Percentiles rank a stretch among this genome's conserved stretches.
Conservation (phyloP, 2,888 invertebrate genomes). For the Molorchus minor region DNA sequence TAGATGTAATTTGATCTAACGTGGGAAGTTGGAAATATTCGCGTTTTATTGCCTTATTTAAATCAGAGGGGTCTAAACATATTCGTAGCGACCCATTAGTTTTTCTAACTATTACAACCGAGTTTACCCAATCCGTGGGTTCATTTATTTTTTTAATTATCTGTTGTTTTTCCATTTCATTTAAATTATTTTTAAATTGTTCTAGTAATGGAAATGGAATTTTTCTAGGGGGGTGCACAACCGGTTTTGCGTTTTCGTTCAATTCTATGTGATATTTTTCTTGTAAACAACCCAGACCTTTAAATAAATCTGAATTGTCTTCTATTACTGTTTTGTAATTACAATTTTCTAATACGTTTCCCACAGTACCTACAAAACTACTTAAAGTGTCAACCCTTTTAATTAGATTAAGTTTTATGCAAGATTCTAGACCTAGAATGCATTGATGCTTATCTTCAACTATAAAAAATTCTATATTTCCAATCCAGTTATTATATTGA, state of each 20-base stretch:
- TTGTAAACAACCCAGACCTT: conserved; percentile 19
- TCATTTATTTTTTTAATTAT: conserved; percentile 26
- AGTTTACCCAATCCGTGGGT: conserved; percentile 27
- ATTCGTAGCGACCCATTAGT: conserved; percentile 17
- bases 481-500: conserved; percentile 7
- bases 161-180: background rate
- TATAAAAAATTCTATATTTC: conserved; percentile 15
- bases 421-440: conserved; percentile 13
- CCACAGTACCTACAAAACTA: background rate
- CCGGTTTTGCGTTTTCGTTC: conserved; percentile 1
- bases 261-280: conserved; percentile 19
- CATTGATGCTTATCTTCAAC: conserved; percentile 8
- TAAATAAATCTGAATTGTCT: conserved; percentile 15
- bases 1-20: conserved; percentile 33
- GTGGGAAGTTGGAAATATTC: conserved; percentile 39
- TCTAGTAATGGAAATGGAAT: conserved; percentile 3
- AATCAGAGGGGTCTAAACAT: conserved; percentile 37
- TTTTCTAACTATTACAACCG: conserved; percentile 25
- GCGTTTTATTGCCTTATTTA: conserved; percentile 40
- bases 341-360: no score
- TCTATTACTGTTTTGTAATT: conserved; percentile 2
- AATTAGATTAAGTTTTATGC: conserved; percentile 15
- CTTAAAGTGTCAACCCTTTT: conserved; percentile 9
- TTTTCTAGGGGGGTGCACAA: conserved; percentile 2
- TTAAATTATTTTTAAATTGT: conserved; percentile 3